A percentile compares a stretch with the other conserved stretches of the same genome.
These are phyloP conservation scores for Popillia japonica DNA, from an alignment of 1,140 invertebrate species.

Conservation along the genomic window DNA sequence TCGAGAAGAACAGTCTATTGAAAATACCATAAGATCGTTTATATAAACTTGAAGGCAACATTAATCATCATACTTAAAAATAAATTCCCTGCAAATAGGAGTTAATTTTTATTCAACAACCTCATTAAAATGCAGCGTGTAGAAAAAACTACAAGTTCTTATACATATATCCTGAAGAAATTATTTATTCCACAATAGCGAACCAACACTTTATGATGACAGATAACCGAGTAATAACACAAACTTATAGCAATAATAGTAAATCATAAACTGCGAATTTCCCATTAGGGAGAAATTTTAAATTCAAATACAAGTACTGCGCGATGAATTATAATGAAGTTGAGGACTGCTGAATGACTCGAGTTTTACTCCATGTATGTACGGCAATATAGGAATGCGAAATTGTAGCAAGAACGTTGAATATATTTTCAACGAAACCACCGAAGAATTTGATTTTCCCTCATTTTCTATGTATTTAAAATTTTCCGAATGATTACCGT, in stretches of 20 bases:
- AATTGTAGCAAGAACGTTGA: background rate
- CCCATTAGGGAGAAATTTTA: slow-evolving; percentile 23
- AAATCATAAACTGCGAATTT: slow-evolving; percentile 29
- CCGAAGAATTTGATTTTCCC: background rate
- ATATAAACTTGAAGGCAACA: too few species aligned
- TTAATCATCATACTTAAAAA: too few species aligned
- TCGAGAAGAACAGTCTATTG: too few species aligned
- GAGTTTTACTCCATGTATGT: background rate
- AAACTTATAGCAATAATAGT: background rate
- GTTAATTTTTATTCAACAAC: too few species aligned
- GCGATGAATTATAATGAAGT: background rate
- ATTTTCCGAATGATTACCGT: background rate
- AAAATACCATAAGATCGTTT: too few species aligned
- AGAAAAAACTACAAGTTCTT: background rate
- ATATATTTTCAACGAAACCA: background rate
- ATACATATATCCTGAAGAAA: background rate
- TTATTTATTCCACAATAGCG: background rate
- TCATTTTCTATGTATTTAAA: background rate
- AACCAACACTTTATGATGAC: background rate
- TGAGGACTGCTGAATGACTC: background rate
- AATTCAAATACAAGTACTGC: slow-evolving; percentile 10
- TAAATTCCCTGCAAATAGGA: too few species aligned
- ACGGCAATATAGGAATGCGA: background rate
- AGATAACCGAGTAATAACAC: background rate
- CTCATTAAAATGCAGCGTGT: background rate